Base-by-base conservation (phyloP, 2,888 invertebrate species). In the Hirtodrosophila histrioides region DNA sequence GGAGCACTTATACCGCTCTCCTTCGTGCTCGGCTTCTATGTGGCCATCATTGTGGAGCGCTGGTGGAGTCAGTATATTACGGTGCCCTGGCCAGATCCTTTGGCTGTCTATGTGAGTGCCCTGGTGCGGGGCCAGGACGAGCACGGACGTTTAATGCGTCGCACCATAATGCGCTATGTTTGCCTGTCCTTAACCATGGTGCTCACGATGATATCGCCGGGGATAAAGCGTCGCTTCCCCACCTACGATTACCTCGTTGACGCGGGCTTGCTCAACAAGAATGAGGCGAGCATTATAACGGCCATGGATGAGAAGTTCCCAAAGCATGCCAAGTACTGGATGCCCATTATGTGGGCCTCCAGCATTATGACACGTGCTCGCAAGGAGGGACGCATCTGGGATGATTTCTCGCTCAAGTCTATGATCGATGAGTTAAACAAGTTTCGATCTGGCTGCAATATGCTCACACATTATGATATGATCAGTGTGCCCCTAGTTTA, bases 1-100 rank as follows among this genome's bases (percentile, higher is more conserved):
- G 95, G 95, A 70, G 95, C 95, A 90, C 93, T 97, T 63, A 98
- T 98, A 84, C 98, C 98, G 5, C 91, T 98, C 75, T 97, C 97
- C 4, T 98, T 98, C 91, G 97, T 98, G 57, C 93, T 98, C 78
- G 98, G 98, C 75, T 98, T 98, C 92, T 98, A 97, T 92, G 97
- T 98, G 55, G 94, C 95, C 7, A 94, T 97, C 69, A 97, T 98
- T 40, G 96, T 98, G 94, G 95, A 95, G 53, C 94, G 98, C 84
- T 98, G 98, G 98, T 97, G 97, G 96, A 94, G 93, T 89, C 97
- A 97, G 90, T 97, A 96, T 88, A 94, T 93, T 31, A 93, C 93
- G 10, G 96, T 97, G 78, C 97, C 97, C 0, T 96, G 96, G 95
- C 96, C 97, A 0, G 97, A 97, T 92, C 95, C 96, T 2, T 93